phyloP scores from a whole-genome alignment of 2,113 vertebrate species.

The Peromyscus maniculatus region DNA sequence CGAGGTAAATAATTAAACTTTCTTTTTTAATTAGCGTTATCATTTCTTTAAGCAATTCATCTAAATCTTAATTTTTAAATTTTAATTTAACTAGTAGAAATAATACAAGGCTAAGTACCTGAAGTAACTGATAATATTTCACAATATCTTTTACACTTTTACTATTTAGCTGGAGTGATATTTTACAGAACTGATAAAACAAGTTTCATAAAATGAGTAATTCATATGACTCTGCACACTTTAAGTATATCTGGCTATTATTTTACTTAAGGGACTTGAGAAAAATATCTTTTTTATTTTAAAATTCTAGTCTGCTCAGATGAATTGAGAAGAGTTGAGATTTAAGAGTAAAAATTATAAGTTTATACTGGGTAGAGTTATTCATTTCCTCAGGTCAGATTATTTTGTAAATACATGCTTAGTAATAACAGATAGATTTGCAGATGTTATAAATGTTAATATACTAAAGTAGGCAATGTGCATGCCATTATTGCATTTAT shows the following conservation, averaged over 20 bases:
- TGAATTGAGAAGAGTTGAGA: background rate
- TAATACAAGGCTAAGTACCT: background rate
- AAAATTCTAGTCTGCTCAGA: background rate
- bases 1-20: slow-evolving; percentile 90
- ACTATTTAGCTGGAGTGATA: background rate
- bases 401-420: slow-evolving; percentile 41
- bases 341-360: slow-evolving; percentile 31
- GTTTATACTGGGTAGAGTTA: slow-evolving; percentile 34
- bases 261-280: slow-evolving; percentile 4
- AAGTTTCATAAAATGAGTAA: background rate
- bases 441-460: slow-evolving; percentile 21
- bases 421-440: background rate
- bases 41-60: slow-evolving; percentile 26
- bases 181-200: slow-evolving; percentile 36
- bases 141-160: slow-evolving; percentile 43
- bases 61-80: background rate
- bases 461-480: background rate
- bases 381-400: background rate
- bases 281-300: slow-evolving; percentile 41
- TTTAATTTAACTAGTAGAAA: slow-evolving; percentile 56
- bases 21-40: background rate
- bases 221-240: slow-evolving; percentile 36
- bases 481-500: background rate
- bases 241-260: background rate
- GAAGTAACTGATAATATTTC: slow-evolving; percentile 47